Evolutionary conservation across 2,797 vertebrate species (phyloP).

Genomic region (Eleutherodactylus coqui): DNA sequence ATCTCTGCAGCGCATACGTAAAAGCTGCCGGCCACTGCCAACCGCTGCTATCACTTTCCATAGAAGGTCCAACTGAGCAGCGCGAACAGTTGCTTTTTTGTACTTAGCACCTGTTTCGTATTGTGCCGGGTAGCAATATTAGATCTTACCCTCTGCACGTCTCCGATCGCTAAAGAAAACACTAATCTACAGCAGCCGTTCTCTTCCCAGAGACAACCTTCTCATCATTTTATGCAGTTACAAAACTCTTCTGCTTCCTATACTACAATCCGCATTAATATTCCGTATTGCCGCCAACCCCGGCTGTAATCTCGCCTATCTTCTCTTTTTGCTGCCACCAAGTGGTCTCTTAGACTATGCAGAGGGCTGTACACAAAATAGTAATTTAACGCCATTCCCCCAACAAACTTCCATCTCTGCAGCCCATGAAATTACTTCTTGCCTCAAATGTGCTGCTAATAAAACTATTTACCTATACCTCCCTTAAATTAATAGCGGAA

Average conservation of each 20-base stretch:
- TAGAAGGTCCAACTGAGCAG: no score
- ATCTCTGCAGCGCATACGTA: no score
- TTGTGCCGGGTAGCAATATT: not conserved
- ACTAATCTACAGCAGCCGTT: not conserved
- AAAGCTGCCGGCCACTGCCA: no score
- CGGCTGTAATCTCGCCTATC: not conserved
- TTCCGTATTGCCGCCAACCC: not conserved
- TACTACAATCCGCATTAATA: constrained; percentile 19
- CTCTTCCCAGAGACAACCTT: not conserved
- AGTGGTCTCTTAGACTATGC: constrained; percentile 22
- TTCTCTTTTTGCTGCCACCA: constrained; percentile 62
- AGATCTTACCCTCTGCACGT: not conserved
- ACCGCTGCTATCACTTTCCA: no score
- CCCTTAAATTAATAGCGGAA: constrained; percentile 77
- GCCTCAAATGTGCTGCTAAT: constrained; percentile 81
- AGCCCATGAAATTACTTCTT: constrained; percentile 85
- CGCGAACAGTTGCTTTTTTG: no score
- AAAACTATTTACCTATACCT: constrained; percentile 83
- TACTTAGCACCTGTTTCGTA: no score
- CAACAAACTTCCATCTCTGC: constrained; percentile 78
- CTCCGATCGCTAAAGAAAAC: not conserved
- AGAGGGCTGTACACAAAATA: constrained; percentile 68
- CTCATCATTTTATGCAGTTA: not conserved
- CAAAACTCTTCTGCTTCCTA: not conserved
- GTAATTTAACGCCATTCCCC: constrained; percentile 82